A percentile compares a stretch with the other conserved stretches of the same genome.
These are phyloP conservation scores for Bucorvus abyssinicus DNA, from an alignment of 2,797 vertebrate genomes.

Conservation along the genomic window DNA sequence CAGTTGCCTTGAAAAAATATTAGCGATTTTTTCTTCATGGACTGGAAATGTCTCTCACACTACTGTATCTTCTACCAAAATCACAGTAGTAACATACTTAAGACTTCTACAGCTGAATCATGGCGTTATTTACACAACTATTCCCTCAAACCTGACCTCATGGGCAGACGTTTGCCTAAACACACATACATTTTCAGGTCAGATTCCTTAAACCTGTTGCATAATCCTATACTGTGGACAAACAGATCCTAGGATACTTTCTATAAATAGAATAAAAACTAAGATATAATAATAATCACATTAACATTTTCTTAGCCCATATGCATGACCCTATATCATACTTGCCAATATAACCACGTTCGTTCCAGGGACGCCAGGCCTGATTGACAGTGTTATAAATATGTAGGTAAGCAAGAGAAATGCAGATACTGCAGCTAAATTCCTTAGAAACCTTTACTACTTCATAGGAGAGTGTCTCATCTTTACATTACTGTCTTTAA, in stretches of 20 bases:
- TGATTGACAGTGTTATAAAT: not conserved
- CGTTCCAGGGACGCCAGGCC: not conserved
- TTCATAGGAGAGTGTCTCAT: not conserved
- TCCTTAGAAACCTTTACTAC: not conserved
- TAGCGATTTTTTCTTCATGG: not conserved
- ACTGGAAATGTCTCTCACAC: not conserved
- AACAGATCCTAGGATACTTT: not conserved
- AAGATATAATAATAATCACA: not conserved
- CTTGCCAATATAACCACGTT: not conserved
- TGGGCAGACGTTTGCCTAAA: not conserved
- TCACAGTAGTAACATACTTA: not conserved
- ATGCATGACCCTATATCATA: not conserved
- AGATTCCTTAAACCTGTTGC: not conserved
- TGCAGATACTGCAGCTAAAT: not conserved
- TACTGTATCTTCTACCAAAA: not conserved
- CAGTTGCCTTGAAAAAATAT: not conserved
- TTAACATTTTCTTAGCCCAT: not conserved
- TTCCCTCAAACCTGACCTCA: not conserved
- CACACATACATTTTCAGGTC: not conserved
- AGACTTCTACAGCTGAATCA: not conserved
- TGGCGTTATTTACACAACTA: not conserved
- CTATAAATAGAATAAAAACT: not conserved
- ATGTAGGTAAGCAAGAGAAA: not conserved
- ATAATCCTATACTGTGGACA: not conserved
- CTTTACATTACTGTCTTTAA: not conserved